Evolutionary conservation across 1,140 invertebrate species (phyloP).

Genomic region (Bombyx mandarina): DNA sequence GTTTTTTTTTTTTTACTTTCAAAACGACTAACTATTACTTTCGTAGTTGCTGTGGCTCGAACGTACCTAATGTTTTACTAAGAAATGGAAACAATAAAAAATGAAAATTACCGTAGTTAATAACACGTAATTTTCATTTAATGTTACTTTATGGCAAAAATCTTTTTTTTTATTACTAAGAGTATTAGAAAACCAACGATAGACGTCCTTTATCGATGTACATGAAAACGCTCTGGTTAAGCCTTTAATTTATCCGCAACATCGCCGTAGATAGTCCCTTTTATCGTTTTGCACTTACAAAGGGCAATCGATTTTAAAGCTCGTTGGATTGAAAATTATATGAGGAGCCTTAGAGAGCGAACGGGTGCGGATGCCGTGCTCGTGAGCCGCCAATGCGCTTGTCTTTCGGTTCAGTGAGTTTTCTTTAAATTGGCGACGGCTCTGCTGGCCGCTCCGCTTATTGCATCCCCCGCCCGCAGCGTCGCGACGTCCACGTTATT

Average conservation of each 20-base stretch:
- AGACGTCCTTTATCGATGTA: too few species aligned
- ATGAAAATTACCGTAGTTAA: too few species aligned
- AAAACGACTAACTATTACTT: too few species aligned
- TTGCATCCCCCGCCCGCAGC: conserved; percentile 48
- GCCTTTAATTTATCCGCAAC: conserved; percentile 38
- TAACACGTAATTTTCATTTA: background rate
- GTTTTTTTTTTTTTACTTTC: too few species aligned
- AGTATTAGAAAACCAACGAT: too few species aligned
- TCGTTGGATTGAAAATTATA: conserved; percentile 71
- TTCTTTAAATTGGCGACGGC: conserved; percentile 72
- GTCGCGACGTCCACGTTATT: conserved; percentile 61
- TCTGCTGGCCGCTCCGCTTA: conserved; percentile 61
- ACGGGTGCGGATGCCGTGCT: conserved; percentile 44
- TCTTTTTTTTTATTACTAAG: too few species aligned
- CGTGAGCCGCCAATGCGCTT: conserved; percentile 70
- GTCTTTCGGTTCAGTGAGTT: conserved; percentile 72
- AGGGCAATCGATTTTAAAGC: conserved; percentile 69
- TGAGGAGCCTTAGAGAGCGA: conserved; percentile 57
- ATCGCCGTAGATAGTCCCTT: conserved; percentile 30
- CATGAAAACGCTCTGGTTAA: too few species aligned
- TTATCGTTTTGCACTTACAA: conserved; percentile 63
- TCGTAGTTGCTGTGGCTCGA: too few species aligned
- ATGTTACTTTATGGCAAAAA: conserved; percentile 4
- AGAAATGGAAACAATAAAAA: too few species aligned
- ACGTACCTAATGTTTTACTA: too few species aligned